These are phyloP conservation scores for Sussaba pulchella DNA, from an alignment of 2,888 invertebrate species.

Conservation along the genomic window DNA sequence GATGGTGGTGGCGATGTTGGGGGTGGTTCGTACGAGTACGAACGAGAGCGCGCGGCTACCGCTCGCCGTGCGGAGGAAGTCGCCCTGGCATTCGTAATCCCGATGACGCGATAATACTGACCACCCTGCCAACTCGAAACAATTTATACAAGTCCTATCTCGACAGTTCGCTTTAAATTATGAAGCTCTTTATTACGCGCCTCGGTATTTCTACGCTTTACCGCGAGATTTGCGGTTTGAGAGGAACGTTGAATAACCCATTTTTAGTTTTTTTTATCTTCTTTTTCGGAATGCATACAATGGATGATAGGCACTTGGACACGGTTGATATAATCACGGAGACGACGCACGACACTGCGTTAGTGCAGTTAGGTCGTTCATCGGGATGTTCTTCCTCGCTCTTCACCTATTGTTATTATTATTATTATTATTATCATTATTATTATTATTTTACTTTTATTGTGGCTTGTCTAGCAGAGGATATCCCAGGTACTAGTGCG, in stretches of 20 bases:
- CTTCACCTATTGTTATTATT: too few relatives aligned
- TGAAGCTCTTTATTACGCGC: slow-evolving; percentile 77
- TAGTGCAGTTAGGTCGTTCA: too few relatives aligned
- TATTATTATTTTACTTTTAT: too few relatives aligned
- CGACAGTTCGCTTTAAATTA: slow-evolving; percentile 78
- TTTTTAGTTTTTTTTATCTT: neutral
- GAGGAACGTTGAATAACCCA: neutral
- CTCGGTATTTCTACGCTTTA: slow-evolving; percentile 49
- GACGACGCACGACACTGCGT: neutral
- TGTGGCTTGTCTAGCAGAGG: too few relatives aligned
- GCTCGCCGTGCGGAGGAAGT: slow-evolving; percentile 53
- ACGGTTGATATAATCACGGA: neutral
- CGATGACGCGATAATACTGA: slow-evolving; percentile 80
- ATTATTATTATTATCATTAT: too few relatives aligned
- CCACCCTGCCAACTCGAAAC: slow-evolving; percentile 76
- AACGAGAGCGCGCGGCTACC: neutral
- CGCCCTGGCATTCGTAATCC: slow-evolving; percentile 74
- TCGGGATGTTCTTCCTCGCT: too few relatives aligned
- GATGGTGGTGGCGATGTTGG: slow-evolving; percentile 16
- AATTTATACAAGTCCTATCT: slow-evolving; percentile 79
- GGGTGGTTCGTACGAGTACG: neutral
- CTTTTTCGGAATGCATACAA: neutral
- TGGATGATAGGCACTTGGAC: neutral
- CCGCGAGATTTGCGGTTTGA: neutral
- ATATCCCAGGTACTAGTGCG: too few relatives aligned